Percentiles rank a stretch among this genome's conserved stretches.
Conservation (phyloP, 2,888 invertebrate genomes). For the Malthinus flaveolus region DNA sequence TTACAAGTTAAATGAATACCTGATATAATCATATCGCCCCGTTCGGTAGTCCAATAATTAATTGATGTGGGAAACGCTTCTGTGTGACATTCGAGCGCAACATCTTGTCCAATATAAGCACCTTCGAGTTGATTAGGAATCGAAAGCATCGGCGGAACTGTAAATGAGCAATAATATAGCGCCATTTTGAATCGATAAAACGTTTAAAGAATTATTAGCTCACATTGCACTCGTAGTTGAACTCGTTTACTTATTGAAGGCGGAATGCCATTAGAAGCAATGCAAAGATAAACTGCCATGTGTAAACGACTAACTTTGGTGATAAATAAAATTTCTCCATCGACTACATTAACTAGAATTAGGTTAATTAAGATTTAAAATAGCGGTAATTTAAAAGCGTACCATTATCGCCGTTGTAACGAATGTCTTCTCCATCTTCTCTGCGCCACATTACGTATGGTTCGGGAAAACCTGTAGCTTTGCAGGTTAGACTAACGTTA, state of each 20-base stretch:
- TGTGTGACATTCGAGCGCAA: conserved; percentile 85
- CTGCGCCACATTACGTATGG: conserved; percentile 93
- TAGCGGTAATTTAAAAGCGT: conserved; percentile 27
- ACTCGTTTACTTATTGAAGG: conserved; percentile 88
- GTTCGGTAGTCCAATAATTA: conserved; percentile 92
- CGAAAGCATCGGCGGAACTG: conserved; percentile 93
- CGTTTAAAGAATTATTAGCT: conserved; percentile 53
- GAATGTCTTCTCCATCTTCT: conserved; percentile 86
- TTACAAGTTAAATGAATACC: conserved; percentile 57
- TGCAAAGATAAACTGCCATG: conserved; percentile 92
- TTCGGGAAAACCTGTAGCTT: conserved; percentile 86
- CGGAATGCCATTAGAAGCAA: conserved; percentile 90
- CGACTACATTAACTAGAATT: conserved; percentile 80
- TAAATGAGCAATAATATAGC: conserved; percentile 26
- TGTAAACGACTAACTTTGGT: conserved; percentile 87
- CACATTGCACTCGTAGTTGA: conserved; percentile 81
- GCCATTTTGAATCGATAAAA: conserved; percentile 9
- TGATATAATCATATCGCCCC: conserved; percentile 91
- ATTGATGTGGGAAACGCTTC: conserved; percentile 92
- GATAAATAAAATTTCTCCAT: conserved; percentile 83
- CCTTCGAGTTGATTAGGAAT: conserved; percentile 92
- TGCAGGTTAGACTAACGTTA: conserved; percentile 85
- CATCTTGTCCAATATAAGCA: conserved; percentile 86
- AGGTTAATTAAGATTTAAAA: conserved; percentile 14
- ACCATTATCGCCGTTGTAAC: conserved; percentile 89